Percentiles rank a stretch among this genome's conserved stretches.
These are phyloP conservation scores for Dynastes grantii DNA, from an alignment of 2,888 invertebrate genomes.

Conservation along the genomic window DNA sequence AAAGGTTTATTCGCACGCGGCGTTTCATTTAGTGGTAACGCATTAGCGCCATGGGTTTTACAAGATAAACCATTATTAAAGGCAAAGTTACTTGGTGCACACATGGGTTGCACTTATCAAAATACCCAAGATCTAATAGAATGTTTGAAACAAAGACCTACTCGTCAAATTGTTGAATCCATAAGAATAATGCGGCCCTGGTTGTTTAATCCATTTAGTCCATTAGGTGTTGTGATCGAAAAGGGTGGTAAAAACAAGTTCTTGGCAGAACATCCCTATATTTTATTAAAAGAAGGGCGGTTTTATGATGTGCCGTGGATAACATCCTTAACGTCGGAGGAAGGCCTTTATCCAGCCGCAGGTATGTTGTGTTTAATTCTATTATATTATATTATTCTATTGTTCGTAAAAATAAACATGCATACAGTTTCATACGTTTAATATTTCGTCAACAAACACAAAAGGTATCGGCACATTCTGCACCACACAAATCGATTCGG, in stretches of 20 bases:
- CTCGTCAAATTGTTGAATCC: constrained; percentile 73
- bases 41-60: constrained; percentile 74
- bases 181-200: constrained; percentile 54
- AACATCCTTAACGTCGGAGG: constrained; percentile 77
- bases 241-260: constrained; percentile 67
- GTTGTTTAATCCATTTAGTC: constrained; percentile 74
- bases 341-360: constrained; percentile 80
- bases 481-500: no score
- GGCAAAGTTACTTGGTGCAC: constrained; percentile 73
- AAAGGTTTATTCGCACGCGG: constrained; percentile 74
- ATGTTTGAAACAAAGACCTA: constrained; percentile 76
- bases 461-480: no score
- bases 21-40: constrained; percentile 79
- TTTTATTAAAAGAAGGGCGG: constrained; percentile 74
- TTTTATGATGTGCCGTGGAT: constrained; percentile 79
- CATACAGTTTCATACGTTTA: no score
- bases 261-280: constrained; percentile 76
- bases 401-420: no score
- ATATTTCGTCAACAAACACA: no score
- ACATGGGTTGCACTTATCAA: constrained; percentile 75
- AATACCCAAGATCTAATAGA: constrained; percentile 73
- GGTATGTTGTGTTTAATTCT: constrained; percentile 67
- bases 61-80: constrained; percentile 73
- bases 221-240: constrained; percentile 81
- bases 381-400: no score